Conservation (phyloP, 2,797 vertebrate genomes). For the Alfaro cultratus region DNA sequence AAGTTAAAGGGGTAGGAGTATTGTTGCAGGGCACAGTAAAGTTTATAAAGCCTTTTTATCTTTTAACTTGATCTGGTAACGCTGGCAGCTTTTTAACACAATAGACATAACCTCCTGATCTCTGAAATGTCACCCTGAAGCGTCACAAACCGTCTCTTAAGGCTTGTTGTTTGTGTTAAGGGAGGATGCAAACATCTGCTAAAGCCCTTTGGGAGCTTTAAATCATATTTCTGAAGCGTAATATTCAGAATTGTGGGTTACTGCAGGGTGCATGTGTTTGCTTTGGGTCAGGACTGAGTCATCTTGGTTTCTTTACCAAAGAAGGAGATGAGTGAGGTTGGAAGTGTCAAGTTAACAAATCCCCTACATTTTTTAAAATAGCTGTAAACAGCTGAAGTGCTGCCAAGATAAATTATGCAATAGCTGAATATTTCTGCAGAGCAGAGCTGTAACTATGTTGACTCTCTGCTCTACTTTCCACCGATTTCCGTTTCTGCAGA, state of each 20-base stretch:
- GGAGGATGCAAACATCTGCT: conserved; percentile 1
- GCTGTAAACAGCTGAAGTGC: neutral
- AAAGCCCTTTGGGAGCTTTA: conserved; percentile 14
- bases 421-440: neutral
- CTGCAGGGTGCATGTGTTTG: conserved; percentile 44
- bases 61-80: conserved; percentile 5
- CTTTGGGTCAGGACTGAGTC: conserved; percentile 64
- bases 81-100: conserved; percentile 21
- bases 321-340: conserved; percentile 64
- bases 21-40: neutral
- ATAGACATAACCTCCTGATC: conserved; percentile 9
- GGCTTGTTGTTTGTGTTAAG: neutral
- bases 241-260: conserved; percentile 17
- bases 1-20: neutral
- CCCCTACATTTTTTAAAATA: neutral
- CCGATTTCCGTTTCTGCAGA: conserved; percentile 4
- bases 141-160: neutral
- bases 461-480: conserved; percentile 7
- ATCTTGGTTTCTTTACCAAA: conserved; percentile 72
- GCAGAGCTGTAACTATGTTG: neutral
- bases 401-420: neutral
- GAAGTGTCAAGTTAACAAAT: conserved; percentile 19
- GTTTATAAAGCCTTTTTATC: neutral
- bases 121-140: neutral
- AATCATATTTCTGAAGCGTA: conserved; percentile 8